phyloP scores from a whole-genome alignment of 2,113 vertebrate genomes.

The Barbus barbus region DNA sequence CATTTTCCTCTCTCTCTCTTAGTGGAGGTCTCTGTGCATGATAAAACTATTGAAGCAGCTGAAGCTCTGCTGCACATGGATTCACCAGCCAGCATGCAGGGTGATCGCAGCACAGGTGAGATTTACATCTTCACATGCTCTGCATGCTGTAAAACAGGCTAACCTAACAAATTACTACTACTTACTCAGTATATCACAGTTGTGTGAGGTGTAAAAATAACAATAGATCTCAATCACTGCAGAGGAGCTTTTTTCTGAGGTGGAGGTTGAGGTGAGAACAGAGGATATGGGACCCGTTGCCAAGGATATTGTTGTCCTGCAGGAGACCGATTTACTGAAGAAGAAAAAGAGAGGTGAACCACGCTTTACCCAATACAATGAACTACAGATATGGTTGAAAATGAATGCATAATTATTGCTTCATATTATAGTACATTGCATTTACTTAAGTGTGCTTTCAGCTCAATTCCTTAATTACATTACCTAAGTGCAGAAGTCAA shows the following conservation, averaged over 20 bases:
- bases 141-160: background rate
- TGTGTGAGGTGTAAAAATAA: background rate
- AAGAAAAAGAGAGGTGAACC: constrained; percentile 91
- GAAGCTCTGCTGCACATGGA: constrained; percentile 99
- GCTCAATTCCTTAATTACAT: background rate
- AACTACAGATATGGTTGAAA: background rate
- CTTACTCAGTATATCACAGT: background rate
- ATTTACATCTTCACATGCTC: background rate
- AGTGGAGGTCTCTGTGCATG: constrained; percentile 93
- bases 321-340: constrained; percentile 56
- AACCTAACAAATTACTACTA: background rate
- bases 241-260: constrained; percentile 94
- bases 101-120: constrained; percentile 86
- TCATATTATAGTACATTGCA: background rate
- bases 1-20: constrained; percentile 29
- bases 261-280: constrained; percentile 93
- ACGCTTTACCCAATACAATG: background rate
- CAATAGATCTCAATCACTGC: constrained; percentile 10
- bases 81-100: constrained; percentile 90
- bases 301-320: constrained; percentile 84
- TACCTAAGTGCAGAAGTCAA: too few relatives aligned
- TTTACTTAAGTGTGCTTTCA: background rate
- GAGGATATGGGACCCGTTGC: constrained; percentile 90
- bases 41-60: constrained; percentile 97
- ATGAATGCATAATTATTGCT: background rate